Base-by-base conservation (phyloP, 2,888 invertebrate genomes). In the Pteria penguin region DNA sequence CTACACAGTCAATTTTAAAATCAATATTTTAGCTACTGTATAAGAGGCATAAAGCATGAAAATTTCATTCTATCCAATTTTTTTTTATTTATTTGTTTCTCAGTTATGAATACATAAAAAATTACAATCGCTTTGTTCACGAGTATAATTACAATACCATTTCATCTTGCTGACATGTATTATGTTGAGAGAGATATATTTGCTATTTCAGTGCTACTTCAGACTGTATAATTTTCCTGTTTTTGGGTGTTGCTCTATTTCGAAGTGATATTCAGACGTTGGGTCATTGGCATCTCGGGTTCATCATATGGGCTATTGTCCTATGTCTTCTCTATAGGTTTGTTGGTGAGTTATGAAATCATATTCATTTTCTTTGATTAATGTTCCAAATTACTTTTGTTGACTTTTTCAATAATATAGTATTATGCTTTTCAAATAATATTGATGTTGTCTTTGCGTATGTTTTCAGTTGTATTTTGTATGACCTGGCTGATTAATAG, bases 191-290 rank as follows among this genome's bases (percentile, higher is more conserved):
- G n/a, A n/a, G n/a, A n/a, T n/a, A n/a, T n/a, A n/a, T n/a, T n/a
- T n/a, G n/a, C n/a, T 71, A 45, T 81, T 85, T n/a, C 87, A 94
- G 94, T 82, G 90, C 93, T 18, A 92, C 93, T 4, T 91, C 92
- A 74, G 94, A 94, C 82, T 92, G 93, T 52, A 91, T 94, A 32
- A 94, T 94, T 74, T 94, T 94, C 89, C 90, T 94, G 76, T 94
- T 94, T 84, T 91, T 94, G 67, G 94, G 94, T 5, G 92, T 94
- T 76, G 92, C 93, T 75, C 83, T 94, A 63, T 92, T 94, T 45
- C 92, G 92, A 74, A 91, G 91, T 11, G 87, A 90, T 26, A 81
- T 84, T 33, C 66, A 83, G 26, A 75, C 79, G 32, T 55, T 27
- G 1, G 90, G 90, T 36, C 80, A 87, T 22, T 93, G 93, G 93